Conservation (phyloP, 2,888 invertebrate species). For the Acronicta aceris region DNA sequence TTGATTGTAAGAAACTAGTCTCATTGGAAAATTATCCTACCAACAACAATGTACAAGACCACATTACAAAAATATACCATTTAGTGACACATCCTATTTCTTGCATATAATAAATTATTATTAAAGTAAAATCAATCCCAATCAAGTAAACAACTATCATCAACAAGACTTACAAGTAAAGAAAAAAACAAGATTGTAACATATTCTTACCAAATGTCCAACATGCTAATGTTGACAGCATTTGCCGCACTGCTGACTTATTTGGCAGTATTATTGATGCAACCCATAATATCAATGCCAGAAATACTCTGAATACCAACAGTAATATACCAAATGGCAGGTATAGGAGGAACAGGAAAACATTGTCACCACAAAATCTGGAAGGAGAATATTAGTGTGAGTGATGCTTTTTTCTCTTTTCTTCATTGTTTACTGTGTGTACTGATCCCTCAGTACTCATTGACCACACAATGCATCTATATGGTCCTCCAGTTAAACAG, state of each 20-base stretch:
- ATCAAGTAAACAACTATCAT: neutral
- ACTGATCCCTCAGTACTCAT: too few species aligned
- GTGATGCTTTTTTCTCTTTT: too few species aligned
- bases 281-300: conserved; percentile 88
- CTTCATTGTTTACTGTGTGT: too few species aligned
- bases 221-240: conserved; percentile 89
- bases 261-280: conserved; percentile 89
- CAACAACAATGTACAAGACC: too few species aligned
- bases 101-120: neutral
- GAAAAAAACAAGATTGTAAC: neutral
- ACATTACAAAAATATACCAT: too few species aligned
- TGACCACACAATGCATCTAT: too few species aligned
- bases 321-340: conserved; percentile 89
- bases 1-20: too few species aligned
- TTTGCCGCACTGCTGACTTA: conserved; percentile 86
- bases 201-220: conserved; percentile 87
- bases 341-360: conserved; percentile 86
- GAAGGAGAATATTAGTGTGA: conserved; percentile 35
- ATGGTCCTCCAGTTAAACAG: too few species aligned
- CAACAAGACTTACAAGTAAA: neutral
- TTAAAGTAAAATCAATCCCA: neutral
- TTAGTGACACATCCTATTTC: too few species aligned
- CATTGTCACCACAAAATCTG: conserved; percentile 88
- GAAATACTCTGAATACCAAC: conserved; percentile 81
- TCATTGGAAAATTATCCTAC: too few species aligned